Percentiles rank a stretch among this genome's conserved stretches.
Conservation (phyloP, 2,888 invertebrate genomes). For the Spatulosminthurus flaviceps region DNA sequence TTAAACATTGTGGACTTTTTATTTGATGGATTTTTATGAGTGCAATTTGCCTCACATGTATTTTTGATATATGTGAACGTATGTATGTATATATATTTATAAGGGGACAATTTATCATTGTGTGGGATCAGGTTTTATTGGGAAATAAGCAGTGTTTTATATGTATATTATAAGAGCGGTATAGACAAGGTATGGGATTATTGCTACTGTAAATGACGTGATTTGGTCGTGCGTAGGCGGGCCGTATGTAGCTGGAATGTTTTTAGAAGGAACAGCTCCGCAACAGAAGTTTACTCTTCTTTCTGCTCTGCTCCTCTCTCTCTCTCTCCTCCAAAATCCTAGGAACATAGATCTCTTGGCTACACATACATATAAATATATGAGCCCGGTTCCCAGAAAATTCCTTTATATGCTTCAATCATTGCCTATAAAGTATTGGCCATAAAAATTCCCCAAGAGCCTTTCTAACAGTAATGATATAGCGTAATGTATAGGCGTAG, state of each 20-base stretch:
- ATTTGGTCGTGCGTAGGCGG: slow-evolving; percentile 24
- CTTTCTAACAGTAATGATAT: background rate
- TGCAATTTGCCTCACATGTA: too few relatives aligned
- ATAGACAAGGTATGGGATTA: too few relatives aligned
- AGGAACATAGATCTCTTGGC: too few relatives aligned
- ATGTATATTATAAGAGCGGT: background rate
- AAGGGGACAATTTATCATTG: background rate
- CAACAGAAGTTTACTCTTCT: too few relatives aligned
- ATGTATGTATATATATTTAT: background rate
- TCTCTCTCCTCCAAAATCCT: slow-evolving; percentile 17
- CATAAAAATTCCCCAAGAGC: background rate
- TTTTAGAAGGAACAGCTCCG: too few relatives aligned
- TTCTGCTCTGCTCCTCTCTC: too few relatives aligned
- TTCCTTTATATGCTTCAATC: background rate
- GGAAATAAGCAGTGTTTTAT: background rate
- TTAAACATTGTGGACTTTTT: too few relatives aligned
- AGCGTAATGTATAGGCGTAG: too few relatives aligned
- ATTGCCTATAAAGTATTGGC: background rate
- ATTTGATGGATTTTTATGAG: too few relatives aligned
- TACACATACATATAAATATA: too few relatives aligned
- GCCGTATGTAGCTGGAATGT: background rate
- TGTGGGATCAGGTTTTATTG: slow-evolving; percentile 8
- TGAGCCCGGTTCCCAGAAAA: background rate
- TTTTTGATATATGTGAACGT: too few relatives aligned
- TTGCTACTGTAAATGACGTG: slow-evolving; percentile 22